Base-by-base conservation (phyloP, 1,140 invertebrate genomes). In the Protaetia brevitarsis region DNA sequence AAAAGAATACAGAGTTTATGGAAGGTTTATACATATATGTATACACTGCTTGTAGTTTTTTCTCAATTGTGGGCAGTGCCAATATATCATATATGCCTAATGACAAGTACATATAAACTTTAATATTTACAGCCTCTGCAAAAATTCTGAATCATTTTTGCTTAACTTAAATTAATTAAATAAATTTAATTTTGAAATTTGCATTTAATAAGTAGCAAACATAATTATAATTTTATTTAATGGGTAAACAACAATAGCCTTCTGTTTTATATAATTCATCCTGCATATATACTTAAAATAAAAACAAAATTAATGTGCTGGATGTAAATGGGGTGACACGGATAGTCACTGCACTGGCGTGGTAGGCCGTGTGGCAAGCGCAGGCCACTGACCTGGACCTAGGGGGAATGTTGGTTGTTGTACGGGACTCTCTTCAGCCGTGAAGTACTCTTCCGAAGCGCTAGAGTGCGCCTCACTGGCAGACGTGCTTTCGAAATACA, bases 311-410 rank as follows among this genome's bases (percentile, higher is more conserved):
- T n/a, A 45, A 30, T 13, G 62, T 64, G 41, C 36, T 27, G 21
- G 62, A 51, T 64, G 26, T 45, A 16, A 45, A 64, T 51, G 36
- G 26, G 41, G 41, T 51, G 41, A 51, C 41, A 51, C 41, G 41
- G 19, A 51, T 51, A 23, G 41, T 51, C 41, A 45, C 21, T 45
- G 36, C 19, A 64, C 16, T 26, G 59, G 41, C 30, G 60, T 66
- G 41, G 27, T 26, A 62, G 65, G 58, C 59, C 5, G 58, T 36
- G 65, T 61, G 34, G 13, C 60, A 66, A 63, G 58, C 58, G 21
- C 57, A 36, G 60, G 59, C 60, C 65, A 66, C 65, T 66, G 65
- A 66, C 65, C 65, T 66, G 65, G 60, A 16, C 65, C 57, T 21
- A 66, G 41, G 30, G 65, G 59, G 16, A 37, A 61, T 11, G 36